Evolutionary conservation across 2,113 vertebrate genomes (phyloP).

Genomic region (Piaya cayana): DNA sequence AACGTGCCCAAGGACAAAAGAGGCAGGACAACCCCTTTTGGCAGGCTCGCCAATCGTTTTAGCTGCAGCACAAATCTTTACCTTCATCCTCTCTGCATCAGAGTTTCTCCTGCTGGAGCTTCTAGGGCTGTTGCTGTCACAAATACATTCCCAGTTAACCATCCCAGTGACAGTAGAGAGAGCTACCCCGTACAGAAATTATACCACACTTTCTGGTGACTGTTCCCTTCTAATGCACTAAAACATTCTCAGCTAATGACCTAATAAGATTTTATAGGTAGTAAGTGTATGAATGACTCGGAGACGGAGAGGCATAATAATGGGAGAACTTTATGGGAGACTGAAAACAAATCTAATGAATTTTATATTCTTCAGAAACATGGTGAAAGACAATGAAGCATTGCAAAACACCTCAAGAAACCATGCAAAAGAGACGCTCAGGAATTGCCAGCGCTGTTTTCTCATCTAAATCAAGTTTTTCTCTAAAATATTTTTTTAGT

Average conservation of each 20-base stretch:
- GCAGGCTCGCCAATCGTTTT: neutral
- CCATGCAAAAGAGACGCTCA: neutral
- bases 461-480: neutral
- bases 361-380: neutral
- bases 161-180: neutral
- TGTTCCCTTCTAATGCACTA: slow-evolving; percentile 36
- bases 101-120: neutral
- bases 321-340: neutral
- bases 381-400: neutral
- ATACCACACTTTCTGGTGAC: neutral
- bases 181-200: neutral
- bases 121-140: neutral
- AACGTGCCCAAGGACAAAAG: neutral
- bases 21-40: neutral
- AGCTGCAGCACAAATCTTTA: neutral
- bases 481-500: neutral
- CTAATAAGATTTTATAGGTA: slow-evolving; percentile 33
- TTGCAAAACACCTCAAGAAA: neutral
- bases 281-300: neutral
- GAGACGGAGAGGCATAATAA: neutral
- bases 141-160: neutral
- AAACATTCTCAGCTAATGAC: slow-evolving; percentile 14
- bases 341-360: slow-evolving; percentile 11
- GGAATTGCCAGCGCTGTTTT: neutral
- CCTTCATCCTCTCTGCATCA: neutral